Base-by-base conservation (phyloP, 1,140 invertebrate genomes). In the Papilio aristodemus region DNA sequence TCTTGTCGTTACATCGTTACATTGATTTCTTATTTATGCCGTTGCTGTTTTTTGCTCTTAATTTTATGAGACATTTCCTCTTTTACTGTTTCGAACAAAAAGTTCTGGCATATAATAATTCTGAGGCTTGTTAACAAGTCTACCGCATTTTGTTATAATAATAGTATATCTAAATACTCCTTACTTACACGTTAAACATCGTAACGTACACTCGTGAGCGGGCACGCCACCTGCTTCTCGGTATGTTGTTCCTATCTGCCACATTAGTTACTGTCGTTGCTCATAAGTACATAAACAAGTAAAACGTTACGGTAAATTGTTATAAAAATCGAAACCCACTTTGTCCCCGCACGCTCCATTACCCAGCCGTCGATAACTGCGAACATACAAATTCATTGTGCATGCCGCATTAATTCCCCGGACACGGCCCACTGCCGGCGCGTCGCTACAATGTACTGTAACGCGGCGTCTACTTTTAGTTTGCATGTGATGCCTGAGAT, bases 311-410 rank as follows among this genome's bases (percentile, higher is more conserved):
- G 14, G 9, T 60, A 41, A 25, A n/a, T n/a, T 58, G 13, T 58
- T 4, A 14, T 60, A 37, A 36, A 60, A 38, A 60, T 60, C 32
- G 32, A n/a, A 36, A 13, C 1, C 58, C 17, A 14, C 8, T 38
- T 58, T 14, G 58, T 60, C 32, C n/a, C 32, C 36, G 4, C 32
- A 60, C 58, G 58, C 25, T 60, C 58, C 58, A 60, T 60, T 60
- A 60, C n/a, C 10, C 58, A 32, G 58, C 13, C 58, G 58, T 37
- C 58, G 58, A 60, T 60, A 60, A 25, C 57, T 13, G 58, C 27
- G 32, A 38, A 60, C 43, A 50, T 50, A 50, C 58, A 60, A 60
- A 60, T 60, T 36, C 58, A 60, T 60, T 38, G 54, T n/a, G 58
- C 58, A 59, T 37, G 58, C 58, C 7, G 14, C 22, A 60, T 60